Percentiles rank a stretch among this genome's conserved stretches.
Conservation (phyloP, 2,888 invertebrate genomes). For the Pachymerium ferrugineum region DNA sequence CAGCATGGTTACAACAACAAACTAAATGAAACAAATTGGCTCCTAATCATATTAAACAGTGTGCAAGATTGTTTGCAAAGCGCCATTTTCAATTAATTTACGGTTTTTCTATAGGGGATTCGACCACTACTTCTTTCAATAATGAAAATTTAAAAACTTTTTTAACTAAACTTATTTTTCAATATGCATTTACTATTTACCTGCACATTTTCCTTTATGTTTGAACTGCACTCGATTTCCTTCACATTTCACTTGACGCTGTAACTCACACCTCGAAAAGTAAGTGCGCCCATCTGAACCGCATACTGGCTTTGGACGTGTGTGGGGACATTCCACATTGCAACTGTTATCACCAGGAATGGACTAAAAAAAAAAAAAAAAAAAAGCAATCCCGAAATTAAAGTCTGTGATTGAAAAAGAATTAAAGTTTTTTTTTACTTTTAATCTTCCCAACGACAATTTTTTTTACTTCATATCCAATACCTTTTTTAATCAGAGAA, state of each 20-base stretch:
- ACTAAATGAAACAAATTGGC: constrained; percentile 14
- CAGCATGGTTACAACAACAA: constrained; percentile 9
- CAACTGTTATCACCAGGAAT: background rate
- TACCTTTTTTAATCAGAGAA: no score
- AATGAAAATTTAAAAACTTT: background rate
- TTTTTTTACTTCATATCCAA: no score
- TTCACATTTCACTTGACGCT: constrained; percentile 64
- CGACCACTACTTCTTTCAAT: background rate
- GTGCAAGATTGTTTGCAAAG: background rate
- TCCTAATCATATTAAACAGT: background rate
- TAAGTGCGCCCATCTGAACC: constrained; percentile 79
- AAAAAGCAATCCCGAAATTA: background rate
- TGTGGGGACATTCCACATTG: background rate
- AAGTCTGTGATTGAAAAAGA: no score
- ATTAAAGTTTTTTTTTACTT: no score
- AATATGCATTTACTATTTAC: constrained; percentile 49
- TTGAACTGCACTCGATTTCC: constrained; percentile 60
- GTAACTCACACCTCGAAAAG: constrained; percentile 68
- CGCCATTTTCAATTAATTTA: background rate
- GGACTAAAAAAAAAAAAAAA: background rate
- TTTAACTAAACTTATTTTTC: no score
- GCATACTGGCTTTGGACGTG: constrained; percentile 57
- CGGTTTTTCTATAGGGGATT: no score
- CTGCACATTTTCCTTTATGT: constrained; percentile 67
- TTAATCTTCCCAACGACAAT: no score